These are phyloP conservation scores for Gambusia affinis DNA, from an alignment of 2,113 vertebrate species.

Conservation along the genomic window DNA sequence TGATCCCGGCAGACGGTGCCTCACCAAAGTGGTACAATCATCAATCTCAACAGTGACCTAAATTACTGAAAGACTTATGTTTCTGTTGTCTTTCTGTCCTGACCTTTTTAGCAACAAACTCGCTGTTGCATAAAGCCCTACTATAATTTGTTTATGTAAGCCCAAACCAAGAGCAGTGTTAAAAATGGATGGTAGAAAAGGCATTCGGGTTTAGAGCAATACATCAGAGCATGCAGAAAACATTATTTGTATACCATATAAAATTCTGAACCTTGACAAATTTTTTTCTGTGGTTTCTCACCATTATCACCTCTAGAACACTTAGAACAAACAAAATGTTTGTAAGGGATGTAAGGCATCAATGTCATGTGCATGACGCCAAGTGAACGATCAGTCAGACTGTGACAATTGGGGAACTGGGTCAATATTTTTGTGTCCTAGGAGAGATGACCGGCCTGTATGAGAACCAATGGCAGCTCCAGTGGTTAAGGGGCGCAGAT, in stretches of 20 bases:
- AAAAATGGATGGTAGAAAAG: slow-evolving; percentile 30
- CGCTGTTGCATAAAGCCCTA: slow-evolving; percentile 32
- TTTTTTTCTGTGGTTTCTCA: slow-evolving; percentile 28
- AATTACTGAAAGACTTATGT: slow-evolving; percentile 15
- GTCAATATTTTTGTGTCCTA: slow-evolving; percentile 27
- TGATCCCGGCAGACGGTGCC: slow-evolving; percentile 21
- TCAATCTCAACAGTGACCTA: slow-evolving; percentile 12
- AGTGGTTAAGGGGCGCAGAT: slow-evolving; percentile 27
- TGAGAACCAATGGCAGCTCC: slow-evolving; percentile 38
- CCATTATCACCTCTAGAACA: slow-evolving; percentile 28
- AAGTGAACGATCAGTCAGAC: slow-evolving; percentile 7
- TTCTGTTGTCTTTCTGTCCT: slow-evolving; percentile 11
- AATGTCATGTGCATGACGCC: slow-evolving; percentile 34
- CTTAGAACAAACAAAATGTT: slow-evolving; percentile 26
- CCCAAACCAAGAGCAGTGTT: slow-evolving; percentile 43
- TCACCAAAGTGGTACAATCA: slow-evolving; percentile 29
- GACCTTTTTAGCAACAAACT: slow-evolving; percentile 19
- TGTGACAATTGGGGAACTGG: slow-evolving; percentile 31
- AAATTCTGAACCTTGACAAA: slow-evolving; percentile 25
- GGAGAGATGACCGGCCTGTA: slow-evolving; percentile 45
- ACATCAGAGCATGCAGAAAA: slow-evolving; percentile 16
- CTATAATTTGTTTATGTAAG: slow-evolving; percentile 51
- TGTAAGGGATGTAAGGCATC: slow-evolving; percentile 31
- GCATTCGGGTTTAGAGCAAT: slow-evolving; percentile 6
- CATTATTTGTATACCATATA: slow-evolving; percentile 24